Conservation (phyloP, 1,140 invertebrate genomes). For the Mamestra configurata region DNA sequence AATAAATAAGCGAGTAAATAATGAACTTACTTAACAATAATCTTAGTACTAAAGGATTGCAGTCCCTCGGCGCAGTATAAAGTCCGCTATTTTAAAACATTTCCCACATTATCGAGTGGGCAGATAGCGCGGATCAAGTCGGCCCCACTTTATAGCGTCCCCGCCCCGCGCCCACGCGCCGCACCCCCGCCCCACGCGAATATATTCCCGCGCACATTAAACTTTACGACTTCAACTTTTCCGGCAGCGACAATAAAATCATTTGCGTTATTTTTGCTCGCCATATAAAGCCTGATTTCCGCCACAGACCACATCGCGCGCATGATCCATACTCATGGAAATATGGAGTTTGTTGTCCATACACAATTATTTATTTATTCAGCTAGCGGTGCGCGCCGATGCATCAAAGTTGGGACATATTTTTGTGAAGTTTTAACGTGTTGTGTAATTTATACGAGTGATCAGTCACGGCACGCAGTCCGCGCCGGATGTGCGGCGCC, state of each 20-base stretch:
- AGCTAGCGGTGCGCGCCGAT: background rate
- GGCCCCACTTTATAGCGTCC: background rate
- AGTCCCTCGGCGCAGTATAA: background rate
- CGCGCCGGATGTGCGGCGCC: background rate
- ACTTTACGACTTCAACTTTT: slow-evolving; percentile 76
- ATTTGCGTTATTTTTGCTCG: slow-evolving; percentile 66
- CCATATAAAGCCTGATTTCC: slow-evolving; percentile 36
- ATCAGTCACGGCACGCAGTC: background rate
- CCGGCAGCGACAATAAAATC: slow-evolving; percentile 69
- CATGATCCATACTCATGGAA: slow-evolving; percentile 5
- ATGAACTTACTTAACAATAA: background rate
- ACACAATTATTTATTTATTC: slow-evolving; percentile 19
- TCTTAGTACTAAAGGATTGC: background rate
- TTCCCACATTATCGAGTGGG: slow-evolving; percentile 1
- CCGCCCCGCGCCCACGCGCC: slow-evolving; percentile 12
- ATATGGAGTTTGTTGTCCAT: slow-evolving; percentile 10
- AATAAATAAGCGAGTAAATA: background rate
- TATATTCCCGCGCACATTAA: slow-evolving; percentile 74
- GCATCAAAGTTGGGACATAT: slow-evolving; percentile 33
- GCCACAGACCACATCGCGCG: slow-evolving; percentile 13
- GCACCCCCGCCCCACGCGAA: slow-evolving; percentile 54
- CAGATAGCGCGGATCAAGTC: background rate
- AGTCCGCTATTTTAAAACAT: background rate
- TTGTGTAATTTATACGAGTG: slow-evolving; percentile 11
- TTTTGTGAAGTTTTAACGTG: slow-evolving; percentile 36